A percentile compares a stretch with the other conserved stretches of the same genome.
Conservation (phyloP, 2,113 vertebrate genomes). For the Sphyrna mokarran region DNA sequence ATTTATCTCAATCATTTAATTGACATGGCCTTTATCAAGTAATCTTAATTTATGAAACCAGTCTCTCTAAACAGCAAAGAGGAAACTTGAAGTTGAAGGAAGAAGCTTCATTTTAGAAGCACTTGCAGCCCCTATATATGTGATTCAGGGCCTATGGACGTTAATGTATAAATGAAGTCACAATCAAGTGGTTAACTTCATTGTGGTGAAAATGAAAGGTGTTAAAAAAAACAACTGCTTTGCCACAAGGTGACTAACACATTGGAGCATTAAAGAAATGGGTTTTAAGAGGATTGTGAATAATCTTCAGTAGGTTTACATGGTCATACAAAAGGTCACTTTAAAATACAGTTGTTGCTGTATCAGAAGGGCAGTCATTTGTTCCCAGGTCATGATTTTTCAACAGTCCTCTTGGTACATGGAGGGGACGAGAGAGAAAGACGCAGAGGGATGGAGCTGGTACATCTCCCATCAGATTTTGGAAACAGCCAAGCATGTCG, state of each 20-base stretch:
- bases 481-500: background rate
- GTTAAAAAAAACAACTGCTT: background rate
- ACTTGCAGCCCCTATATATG: background rate
- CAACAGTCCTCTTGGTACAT: background rate
- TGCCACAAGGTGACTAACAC: background rate
- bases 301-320: background rate
- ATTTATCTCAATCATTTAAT: background rate
- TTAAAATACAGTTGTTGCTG: background rate
- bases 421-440: too few relatives aligned
- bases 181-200: background rate
- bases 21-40: background rate
- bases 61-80: background rate
- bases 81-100: background rate
- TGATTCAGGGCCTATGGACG: too few relatives aligned
- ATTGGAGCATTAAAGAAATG: background rate
- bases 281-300: background rate
- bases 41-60: background rate
- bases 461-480: background rate
- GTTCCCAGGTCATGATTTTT: background rate
- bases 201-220: background rate
- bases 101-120: background rate
- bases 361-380: too few relatives aligned
- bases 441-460: too few relatives aligned
- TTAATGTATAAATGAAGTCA: background rate
- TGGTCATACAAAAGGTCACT: background rate